phyloP scores from a whole-genome alignment of 2,113 vertebrate species.

The Limanda limanda region DNA sequence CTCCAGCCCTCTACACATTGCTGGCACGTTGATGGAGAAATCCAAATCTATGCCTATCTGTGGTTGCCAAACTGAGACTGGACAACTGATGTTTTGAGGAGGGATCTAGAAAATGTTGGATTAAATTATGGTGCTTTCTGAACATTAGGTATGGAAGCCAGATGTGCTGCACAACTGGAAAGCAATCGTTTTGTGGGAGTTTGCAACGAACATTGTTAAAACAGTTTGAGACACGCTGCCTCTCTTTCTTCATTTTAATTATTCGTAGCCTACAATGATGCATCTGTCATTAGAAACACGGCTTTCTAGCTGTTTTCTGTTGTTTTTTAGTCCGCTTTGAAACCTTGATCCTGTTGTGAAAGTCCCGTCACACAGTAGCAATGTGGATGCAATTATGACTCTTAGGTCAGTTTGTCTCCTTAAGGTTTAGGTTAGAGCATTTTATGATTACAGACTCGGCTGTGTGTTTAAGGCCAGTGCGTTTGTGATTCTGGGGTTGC shows the following conservation, averaged over 20 bases:
- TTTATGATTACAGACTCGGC: slow-evolving; percentile 76
- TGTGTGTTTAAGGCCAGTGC: slow-evolving; percentile 73
- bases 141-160: slow-evolving; percentile 7
- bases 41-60: background rate
- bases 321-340: slow-evolving; percentile 46
- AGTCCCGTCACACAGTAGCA: slow-evolving; percentile 71
- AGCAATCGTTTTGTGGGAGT: slow-evolving; percentile 2
- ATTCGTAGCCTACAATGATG: background rate
- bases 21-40: background rate
- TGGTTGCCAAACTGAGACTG: background rate
- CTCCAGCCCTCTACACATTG: background rate
- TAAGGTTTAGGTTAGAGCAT: slow-evolving; percentile 73
- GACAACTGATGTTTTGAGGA: background rate
- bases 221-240: background rate
- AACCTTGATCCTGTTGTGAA: slow-evolving; percentile 51
- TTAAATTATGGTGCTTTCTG: background rate
- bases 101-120: background rate
- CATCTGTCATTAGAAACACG: slow-evolving; percentile 23
- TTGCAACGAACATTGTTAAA: background rate
- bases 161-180: background rate
- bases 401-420: slow-evolving; percentile 74
- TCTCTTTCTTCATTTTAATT: background rate
- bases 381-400: slow-evolving; percentile 79
- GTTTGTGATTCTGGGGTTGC: slow-evolving; percentile 78
- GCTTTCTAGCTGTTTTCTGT: slow-evolving; percentile 36